These are phyloP conservation scores for Drosophila histrio DNA, from an alignment of 2,888 invertebrate genomes.

Conservation along the genomic window DNA sequence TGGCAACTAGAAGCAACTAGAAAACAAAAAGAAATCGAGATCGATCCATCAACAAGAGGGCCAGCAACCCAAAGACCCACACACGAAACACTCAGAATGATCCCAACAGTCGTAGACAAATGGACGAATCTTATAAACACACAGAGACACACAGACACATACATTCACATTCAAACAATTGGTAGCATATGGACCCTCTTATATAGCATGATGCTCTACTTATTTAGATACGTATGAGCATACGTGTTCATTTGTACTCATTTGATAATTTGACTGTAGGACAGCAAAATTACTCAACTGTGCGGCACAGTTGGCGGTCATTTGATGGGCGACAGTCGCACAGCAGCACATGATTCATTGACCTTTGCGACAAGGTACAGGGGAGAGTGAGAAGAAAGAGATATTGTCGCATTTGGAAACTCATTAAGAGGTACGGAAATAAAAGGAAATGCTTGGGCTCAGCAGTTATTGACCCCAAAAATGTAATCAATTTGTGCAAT, in stretches of 20 bases:
- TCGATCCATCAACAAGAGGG: conserved; percentile 62
- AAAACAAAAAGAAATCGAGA: conserved; percentile 35
- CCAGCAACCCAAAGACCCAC: conserved; percentile 16
- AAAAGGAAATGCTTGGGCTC: conserved; percentile 50
- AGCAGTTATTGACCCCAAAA: conserved; percentile 37
- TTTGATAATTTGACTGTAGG: conserved; percentile 35
- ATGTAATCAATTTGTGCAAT: conserved; percentile 75
- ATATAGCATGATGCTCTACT: conserved; percentile 46
- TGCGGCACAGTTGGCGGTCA: conserved; percentile 76
- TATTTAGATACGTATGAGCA: conserved; percentile 16
- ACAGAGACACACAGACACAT: conserved; percentile 5
- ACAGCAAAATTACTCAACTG: conserved; percentile 60
- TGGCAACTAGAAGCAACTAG: conserved; percentile 30
- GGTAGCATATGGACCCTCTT: conserved; percentile 62
- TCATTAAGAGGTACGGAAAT: conserved; percentile 64
- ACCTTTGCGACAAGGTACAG: conserved; percentile 44
- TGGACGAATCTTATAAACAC: conserved; percentile 55
- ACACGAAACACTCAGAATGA: conserved; percentile 45
- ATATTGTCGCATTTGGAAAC: conserved; percentile 36
- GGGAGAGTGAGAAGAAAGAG: not conserved
- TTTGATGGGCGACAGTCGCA: conserved; percentile 49
- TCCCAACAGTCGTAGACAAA: conserved; percentile 65
- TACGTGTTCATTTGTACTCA: conserved; percentile 2
- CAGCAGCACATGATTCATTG: conserved; percentile 62
- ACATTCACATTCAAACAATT: conserved; percentile 31